Base-by-base conservation (phyloP, 1,140 invertebrate species). In the Drosophila carrolli region DNA sequence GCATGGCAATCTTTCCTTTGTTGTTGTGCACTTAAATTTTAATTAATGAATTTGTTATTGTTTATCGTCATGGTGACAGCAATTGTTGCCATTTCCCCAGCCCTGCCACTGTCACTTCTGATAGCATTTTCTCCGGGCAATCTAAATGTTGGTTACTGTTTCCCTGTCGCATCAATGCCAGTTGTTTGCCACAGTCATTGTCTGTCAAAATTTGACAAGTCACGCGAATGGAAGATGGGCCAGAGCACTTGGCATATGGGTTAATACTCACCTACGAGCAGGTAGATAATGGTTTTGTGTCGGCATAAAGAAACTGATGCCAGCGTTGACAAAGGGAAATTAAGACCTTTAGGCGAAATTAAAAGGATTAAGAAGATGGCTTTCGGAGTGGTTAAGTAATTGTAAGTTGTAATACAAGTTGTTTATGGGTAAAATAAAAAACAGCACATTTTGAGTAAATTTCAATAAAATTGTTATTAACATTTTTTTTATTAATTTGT, bases 21-120 rank as follows among this genome's bases (percentile, higher is more conserved):
- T 75, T 81, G 37, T 53, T 75, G n/a, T 56, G 53, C 62, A 70
- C 56, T 76, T 61, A 68, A 56, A 76, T 78, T 85, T 86, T 60
- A 72, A 75, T 86, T 86, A 86, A 78, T 86, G 78, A 75, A 56
- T 75, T 75, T 86, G 70, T 75, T 75, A 81, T 86, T 62, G 73
- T 67, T 78, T 81, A 78, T 78, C 57, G 82, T 50, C 43, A 81
- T 85, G 58, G 74, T 81, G 78, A 86, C 82, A 86, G 75, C 66
- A 53, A 74, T 58, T 72, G 47, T 51, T 37, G 58, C 46, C 54
- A 38, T 60, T 81, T 56, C 35, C 23, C 46, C 54, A 23, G 6
- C 44, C 9, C 19, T 27, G 47, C 41, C 58, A 16, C 51, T 37
- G 48, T 57, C 67, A 65, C 47, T 65, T 71, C 76, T 61, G 63